Conservation (phyloP, 2,888 invertebrate genomes). For the Cistogaster globosa region DNA sequence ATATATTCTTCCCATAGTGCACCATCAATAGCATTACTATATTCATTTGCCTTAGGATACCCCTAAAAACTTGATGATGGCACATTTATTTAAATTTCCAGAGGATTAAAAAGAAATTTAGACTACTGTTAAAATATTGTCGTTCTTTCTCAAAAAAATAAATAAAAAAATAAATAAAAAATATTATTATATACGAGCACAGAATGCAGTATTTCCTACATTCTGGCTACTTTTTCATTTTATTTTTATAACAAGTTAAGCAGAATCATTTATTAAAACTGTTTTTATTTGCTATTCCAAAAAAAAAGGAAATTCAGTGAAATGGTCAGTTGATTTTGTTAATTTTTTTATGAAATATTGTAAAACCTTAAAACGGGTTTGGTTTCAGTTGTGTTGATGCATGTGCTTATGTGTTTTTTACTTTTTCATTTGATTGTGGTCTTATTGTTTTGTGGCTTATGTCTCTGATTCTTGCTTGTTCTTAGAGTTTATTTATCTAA, state of each 20-base stretch:
- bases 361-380: conserved; percentile 5
- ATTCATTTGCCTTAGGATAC: background rate
- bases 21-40: background rate
- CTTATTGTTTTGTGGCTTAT: conserved; percentile 66
- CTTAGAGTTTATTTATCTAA: conserved; percentile 65
- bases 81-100: conserved; percentile 72
- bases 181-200: conserved; percentile 36
- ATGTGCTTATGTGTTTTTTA: conserved; percentile 20
- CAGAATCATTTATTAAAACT: conserved; percentile 64
- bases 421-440: conserved; percentile 47
- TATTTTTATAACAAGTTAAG: conserved; percentile 20
- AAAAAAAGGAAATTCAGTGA: conserved; percentile 58
- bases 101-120: conserved; percentile 71
- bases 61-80: conserved; percentile 61
- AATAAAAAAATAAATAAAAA: conserved; percentile 3
- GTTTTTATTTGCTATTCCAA: conserved; percentile 45
- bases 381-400: background rate
- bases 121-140: conserved; percentile 60
- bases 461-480: conserved; percentile 52
- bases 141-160: background rate
- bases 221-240: conserved; percentile 4
- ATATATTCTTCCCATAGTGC: conserved; percentile 16
- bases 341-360: conserved; percentile 23
- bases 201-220: conserved; percentile 27
- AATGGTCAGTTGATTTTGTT: conserved; percentile 69